Base-by-base conservation (phyloP, 2,888 invertebrate genomes). In the Cosmopolites sordidus region DNA sequence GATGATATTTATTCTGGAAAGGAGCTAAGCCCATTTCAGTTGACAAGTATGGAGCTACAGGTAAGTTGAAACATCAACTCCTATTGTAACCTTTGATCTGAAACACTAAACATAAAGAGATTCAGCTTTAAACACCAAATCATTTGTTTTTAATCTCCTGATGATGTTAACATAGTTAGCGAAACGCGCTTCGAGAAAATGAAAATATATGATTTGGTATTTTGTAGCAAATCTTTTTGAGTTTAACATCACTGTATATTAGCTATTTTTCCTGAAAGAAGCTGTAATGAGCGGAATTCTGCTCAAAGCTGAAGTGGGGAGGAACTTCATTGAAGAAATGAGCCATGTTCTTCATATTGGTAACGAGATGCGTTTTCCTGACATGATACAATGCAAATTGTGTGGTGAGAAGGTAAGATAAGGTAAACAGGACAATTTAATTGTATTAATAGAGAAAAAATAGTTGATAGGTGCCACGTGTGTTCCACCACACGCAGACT, bases 231-330 rank as follows among this genome's bases (percentile, higher is more conserved):
- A 8, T 29, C 6, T 29, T 29, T 11, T 8, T 29, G 8, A 29
- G 11, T 29, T 29, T 6, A 8, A 29, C 6, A 29, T n/a, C n/a
- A n/a, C n/a, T 37, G 14, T 37, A 12, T 41, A 30, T 16, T 17
- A 68, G 42, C 68, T 70, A 51, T 65, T 69, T 58, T 71, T 64
- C 50, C 60, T 73, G 38, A 72, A 69, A 58, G 68, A 70, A 62
- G 64, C 69, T 58, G 62, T 70, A 1, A 51, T 61, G 6, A 64
- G 62, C 18, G 66, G 69, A 37, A 59, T 66, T 43, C 58, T 72
- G 43, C 59, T 64, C 1, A 70, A 68, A 49, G 65, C 68, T 6
- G 64, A 67, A 39, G 65, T 71, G 16, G 70, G 70, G 11, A 62
- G 64, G 38, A 63, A 58, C 40, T 68, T 68, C 47, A 60, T 69